Evolutionary conservation across 1,140 invertebrate genomes (phyloP).

Genomic region (Orius insidiosus): DNA sequence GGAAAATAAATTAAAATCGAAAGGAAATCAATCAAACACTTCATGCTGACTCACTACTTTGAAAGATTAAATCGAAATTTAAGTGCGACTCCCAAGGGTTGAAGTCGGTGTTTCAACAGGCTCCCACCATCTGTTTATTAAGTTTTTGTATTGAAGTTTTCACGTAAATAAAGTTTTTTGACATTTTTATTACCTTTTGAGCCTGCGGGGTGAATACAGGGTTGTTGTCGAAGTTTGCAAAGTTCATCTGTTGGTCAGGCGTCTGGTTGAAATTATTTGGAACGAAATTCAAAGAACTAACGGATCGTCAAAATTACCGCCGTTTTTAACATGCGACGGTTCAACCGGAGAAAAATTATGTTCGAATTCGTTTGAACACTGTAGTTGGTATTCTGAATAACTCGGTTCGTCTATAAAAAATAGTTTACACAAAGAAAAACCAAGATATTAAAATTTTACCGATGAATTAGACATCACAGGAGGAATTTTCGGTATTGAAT

Average conservation of each 20-base stretch:
- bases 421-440: slow-evolving; percentile 6
- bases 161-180: too few species aligned
- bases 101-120: too few species aligned
- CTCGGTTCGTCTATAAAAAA: slow-evolving; percentile 9
- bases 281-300: slow-evolving; percentile 18
- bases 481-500: slow-evolving; percentile 1
- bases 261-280: not conserved
- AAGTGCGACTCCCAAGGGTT: too few species aligned
- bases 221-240: slow-evolving; percentile 46
- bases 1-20: too few species aligned
- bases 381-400: slow-evolving; percentile 2
- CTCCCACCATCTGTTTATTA: too few species aligned
- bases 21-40: too few species aligned
- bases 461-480: not conserved
- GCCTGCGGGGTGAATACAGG: slow-evolving; percentile 31
- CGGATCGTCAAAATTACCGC: slow-evolving; percentile 14
- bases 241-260: not conserved
- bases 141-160: too few species aligned
- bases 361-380: slow-evolving; percentile 19
- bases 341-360: slow-evolving; percentile 30
- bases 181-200: not conserved
- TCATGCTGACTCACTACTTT: too few species aligned
- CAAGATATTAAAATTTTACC: slow-evolving; percentile 1
- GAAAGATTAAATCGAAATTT: too few species aligned
- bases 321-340: slow-evolving; percentile 39